Conservation (phyloP, 1,140 invertebrate species). For the Brachionus paranguensis region DNA sequence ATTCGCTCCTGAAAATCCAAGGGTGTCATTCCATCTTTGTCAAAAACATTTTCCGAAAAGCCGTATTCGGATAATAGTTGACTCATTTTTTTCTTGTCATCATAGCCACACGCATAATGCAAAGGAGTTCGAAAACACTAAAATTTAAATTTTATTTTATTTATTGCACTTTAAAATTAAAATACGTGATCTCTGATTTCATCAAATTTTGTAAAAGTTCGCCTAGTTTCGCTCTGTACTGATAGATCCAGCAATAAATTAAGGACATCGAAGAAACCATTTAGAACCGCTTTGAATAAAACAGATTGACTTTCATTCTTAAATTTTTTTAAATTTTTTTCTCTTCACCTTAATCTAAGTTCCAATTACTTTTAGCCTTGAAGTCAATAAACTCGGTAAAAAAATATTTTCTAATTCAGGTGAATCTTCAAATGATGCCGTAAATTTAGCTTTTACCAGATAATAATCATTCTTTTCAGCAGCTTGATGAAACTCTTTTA, state of each 20-base stretch:
- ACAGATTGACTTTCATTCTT: conserved; percentile 26
- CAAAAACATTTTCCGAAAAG: conserved; percentile 39
- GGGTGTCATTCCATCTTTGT: conserved; percentile 36
- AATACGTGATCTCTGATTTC: conserved; percentile 35
- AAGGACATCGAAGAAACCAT: background rate
- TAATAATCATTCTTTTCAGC: conserved; percentile 39
- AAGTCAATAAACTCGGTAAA: background rate
- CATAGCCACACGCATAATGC: conserved; percentile 26
- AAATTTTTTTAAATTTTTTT: background rate
- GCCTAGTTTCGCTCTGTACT: background rate
- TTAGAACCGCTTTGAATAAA: conserved; percentile 29
- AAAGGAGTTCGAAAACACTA: conserved; percentile 37
- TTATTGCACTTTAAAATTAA: background rate
- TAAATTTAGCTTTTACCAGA: background rate
- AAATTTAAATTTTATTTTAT: background rate
- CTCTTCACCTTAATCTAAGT: background rate
- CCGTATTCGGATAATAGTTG: conserved; percentile 7
- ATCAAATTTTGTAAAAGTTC: background rate
- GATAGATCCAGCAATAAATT: conserved; percentile 15
- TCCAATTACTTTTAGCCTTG: background rate
- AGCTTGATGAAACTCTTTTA: conserved; percentile 12
- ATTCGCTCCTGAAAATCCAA: conserved; percentile 36
- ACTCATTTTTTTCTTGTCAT: conserved; percentile 32
- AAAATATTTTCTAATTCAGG: background rate
- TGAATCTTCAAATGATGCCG: background rate